Base-by-base conservation (phyloP, 2,113 vertebrate genomes). In the Hippocampus guttulatus region DNA sequence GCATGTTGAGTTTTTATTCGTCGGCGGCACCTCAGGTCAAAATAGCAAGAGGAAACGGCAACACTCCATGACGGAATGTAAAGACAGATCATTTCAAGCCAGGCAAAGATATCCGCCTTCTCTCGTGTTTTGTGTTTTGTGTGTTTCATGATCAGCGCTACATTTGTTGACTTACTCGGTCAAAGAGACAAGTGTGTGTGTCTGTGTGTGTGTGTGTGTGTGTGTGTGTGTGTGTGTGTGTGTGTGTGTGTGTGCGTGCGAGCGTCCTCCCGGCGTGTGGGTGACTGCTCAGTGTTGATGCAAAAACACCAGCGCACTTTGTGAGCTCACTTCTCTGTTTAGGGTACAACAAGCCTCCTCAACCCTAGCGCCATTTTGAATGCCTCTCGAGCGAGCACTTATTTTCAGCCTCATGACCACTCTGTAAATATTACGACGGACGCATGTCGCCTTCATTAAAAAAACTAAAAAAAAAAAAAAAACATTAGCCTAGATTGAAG, bases 221-320 rank as follows among this genome's bases (percentile, higher is more conserved):
- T 43, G 65, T 69, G 73, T 64, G 70, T 58, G 68, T 66, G 30
- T n/a, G n/a, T n/a, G n/a, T n/a, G n/a, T n/a, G 38, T 7, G 58
- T 74, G 69, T 33, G 30, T 5, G 38, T 7, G 58, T 74, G 69
- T 64, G 38, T 70, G 33, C 45, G 66, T 68, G 74, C 65, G 70
- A 40, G 68, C 70, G 43, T n/a, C 23, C 16, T 58, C 14, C 23
- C 12, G 18, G 41, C n/a, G 38, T 68, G 66, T 76, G 65, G 75
- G 73, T 73, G 62, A 75, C 62, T 73, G 70, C 85, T 83, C 68
- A 15, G 52, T 91, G 91, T 91, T 92, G 88, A 91, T 75, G 88
- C 84, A 52, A 78, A 85, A 91, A 92, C 88, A 92, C 71, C 85
- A 78, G 41, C 81, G 66, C 82, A 79, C 86, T 88, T 80, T 82